phyloP scores from a whole-genome alignment of 2,888 invertebrate species.

The Drosophila anomalata region DNA sequence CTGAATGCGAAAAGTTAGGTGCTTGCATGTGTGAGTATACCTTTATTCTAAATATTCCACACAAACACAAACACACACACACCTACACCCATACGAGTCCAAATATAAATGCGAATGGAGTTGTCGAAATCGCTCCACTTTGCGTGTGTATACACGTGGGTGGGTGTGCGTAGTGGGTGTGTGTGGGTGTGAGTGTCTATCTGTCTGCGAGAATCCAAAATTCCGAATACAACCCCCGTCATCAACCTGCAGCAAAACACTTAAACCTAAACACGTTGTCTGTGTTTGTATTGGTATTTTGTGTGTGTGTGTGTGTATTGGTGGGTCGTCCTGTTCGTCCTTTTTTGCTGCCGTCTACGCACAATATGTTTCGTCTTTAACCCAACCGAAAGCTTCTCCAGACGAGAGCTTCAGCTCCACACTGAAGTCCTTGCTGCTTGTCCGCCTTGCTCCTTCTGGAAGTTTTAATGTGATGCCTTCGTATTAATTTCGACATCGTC shows the following conservation, averaged over 20 bases:
- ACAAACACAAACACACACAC: constrained; percentile 48
- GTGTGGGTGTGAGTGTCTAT: constrained; percentile 22
- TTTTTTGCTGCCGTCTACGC: constrained; percentile 68
- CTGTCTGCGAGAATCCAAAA: constrained; percentile 34
- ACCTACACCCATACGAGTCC: constrained; percentile 13
- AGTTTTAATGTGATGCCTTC: constrained; percentile 77
- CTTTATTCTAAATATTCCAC: constrained; percentile 53
- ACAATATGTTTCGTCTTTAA: constrained; percentile 79
- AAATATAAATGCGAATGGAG: constrained; percentile 52
- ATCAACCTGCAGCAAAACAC: constrained; percentile 63
- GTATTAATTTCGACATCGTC: constrained; percentile 77
- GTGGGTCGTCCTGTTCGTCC: constrained; percentile 50
- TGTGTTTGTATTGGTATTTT: constrained; percentile 45
- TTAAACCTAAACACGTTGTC: constrained; percentile 76
- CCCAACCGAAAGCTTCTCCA: constrained; percentile 60
- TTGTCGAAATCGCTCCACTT: constrained; percentile 71
- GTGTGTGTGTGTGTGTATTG: constrained; percentile 24
- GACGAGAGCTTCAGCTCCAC: constrained; percentile 53
- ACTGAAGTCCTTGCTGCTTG: constrained; percentile 34
- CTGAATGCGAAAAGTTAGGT: constrained; percentile 32
- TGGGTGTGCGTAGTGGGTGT: constrained; percentile 1
- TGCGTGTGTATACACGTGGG: constrained; percentile 34
- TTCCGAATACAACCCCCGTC: constrained; percentile 35
- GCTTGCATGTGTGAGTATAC: constrained; percentile 43
- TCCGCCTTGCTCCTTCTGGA: constrained; percentile 50